These are phyloP conservation scores for Actias luna DNA, from an alignment of 2,888 invertebrate species.

Conservation along the genomic window DNA sequence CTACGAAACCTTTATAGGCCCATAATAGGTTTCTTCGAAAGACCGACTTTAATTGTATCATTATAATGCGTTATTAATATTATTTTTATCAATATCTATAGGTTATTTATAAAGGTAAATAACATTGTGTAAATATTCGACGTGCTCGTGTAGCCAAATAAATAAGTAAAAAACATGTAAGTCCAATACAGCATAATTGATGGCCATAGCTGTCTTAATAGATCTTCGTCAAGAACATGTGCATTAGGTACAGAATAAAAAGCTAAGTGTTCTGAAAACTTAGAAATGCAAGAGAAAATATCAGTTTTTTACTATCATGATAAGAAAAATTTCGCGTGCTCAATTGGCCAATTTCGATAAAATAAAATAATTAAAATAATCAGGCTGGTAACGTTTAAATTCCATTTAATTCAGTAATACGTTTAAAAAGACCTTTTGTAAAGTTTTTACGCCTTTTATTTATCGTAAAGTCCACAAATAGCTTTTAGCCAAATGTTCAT, in stretches of 20 bases:
- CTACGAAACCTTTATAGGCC: no score
- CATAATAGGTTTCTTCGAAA: no score
- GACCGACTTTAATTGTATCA: no score
- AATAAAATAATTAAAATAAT: no score
- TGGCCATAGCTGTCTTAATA: constrained; percentile 6
- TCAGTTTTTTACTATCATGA: neutral
- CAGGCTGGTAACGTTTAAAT: neutral
- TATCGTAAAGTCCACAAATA: constrained; percentile 6
- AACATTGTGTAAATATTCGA: neutral
- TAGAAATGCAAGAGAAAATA: neutral
- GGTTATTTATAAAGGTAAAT: no score
- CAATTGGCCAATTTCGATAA: neutral
- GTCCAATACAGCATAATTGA: constrained; percentile 10
- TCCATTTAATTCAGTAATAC: neutral
- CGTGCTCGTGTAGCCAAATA: neutral
- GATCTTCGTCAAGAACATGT: constrained; percentile 6
- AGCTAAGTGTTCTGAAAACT: neutral
- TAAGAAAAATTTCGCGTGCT: neutral
- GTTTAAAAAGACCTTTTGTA: neutral
- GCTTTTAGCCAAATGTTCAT: constrained; percentile 7
- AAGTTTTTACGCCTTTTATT: constrained; percentile 3
- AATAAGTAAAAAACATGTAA: neutral
- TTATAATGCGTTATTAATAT: no score
- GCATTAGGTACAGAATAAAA: neutral
- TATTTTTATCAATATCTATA: no score